Base-by-base conservation (phyloP, 2,888 invertebrate genomes). In the Oasisia sp. region DNA sequence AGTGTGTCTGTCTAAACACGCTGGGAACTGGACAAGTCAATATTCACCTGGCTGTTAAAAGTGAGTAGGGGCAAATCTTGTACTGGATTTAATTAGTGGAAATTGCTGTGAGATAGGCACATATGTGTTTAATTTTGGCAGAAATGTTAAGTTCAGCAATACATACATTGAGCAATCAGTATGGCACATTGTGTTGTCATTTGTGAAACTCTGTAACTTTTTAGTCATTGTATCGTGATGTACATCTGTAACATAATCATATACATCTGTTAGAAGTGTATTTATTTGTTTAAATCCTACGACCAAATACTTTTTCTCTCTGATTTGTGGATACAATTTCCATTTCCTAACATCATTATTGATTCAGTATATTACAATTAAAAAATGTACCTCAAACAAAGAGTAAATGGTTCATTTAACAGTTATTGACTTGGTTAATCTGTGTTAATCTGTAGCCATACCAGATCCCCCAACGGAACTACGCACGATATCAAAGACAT, bases 391-490 rank as follows among this genome's bases (percentile, higher is more conserved):
- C 74, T 74, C 27, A 74, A 27, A 50, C 50, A 50, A 50, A 14
- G 50, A 50, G 9, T 50, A 50, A 50, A 7, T 19, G 74, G 27
- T 74, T 74, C 27, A 74, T 74, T 74, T 74, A 74, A 74, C n/a
- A 74, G 74, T 4, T 19, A n/a, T 74, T 74, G 74, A 27, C 14
- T 74, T 74, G 19, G 74, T 74, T 74, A 74, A 27, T 74, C 9
- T 50, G 50, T 50, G 50, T 74, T 74, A 27, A 74, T 74, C 19
- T 92, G n/a, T 93, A 95, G 95, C 94, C 91, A 94, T 94, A 32
- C 95, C 95, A 8, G 95, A 95, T 12, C 91, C 94, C 9, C 95
- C 95, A 0, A 93, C 91, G 0, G 93, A 93, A 90, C 93, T 95
- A 11, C 92, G 92, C 9, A 92, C 94, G 7, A 45, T 93, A 9